Base-by-base conservation (phyloP, 1,140 invertebrate genomes). In the Drosophila pachea region DNA sequence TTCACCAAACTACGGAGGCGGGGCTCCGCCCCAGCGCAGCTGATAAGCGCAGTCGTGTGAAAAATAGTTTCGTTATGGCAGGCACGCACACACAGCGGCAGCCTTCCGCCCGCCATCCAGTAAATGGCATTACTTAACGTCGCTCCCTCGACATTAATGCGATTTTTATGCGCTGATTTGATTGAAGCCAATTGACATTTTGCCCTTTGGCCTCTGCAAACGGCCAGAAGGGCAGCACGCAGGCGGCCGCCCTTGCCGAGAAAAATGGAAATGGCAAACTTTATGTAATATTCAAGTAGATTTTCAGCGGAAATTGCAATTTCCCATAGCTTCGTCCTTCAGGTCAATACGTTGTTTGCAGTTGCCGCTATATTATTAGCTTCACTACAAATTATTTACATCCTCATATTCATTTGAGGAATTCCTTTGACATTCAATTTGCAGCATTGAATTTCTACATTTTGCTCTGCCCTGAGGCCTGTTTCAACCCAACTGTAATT, bases 111-210 rank as follows among this genome's bases (percentile, higher is more conserved):
- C n/a, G 14, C 22, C 53, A 35, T 12, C n/a, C 47, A 4, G 31
- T 38, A 64, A 64, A 64, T 76, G 42, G 47, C 55, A 54, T 49
- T 59, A 58, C 49, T 73, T 73, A 58, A 53, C 58, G 49, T 42
- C 58, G 68, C 22, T 49, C 50, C 53, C n/a, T 43, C 60, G 55
- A 65, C 72, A 72, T 66, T 79, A 79, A 79, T 75, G 76, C 73
- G 76, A 78, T 79, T 78, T 78, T 75, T 75, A 78, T 79, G 76
- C 76, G 43, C 47, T 78, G 73, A 79, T 79, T 79, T 68, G 68
- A 79, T 79, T 79, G 72, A 73, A 74, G 76, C 76, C 76, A 79
- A 79, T 79, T 79, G 76, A 79, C 73, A 79, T 68, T 73, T 79
- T 79, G 63, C 72, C 14, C 35, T 65, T 55, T 56, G 33, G 22